Evolutionary conservation across 2,888 invertebrate species (phyloP), one percentile per base, ranked within the genome.

Genomic region (Temnothorax rugatulus): DNA sequence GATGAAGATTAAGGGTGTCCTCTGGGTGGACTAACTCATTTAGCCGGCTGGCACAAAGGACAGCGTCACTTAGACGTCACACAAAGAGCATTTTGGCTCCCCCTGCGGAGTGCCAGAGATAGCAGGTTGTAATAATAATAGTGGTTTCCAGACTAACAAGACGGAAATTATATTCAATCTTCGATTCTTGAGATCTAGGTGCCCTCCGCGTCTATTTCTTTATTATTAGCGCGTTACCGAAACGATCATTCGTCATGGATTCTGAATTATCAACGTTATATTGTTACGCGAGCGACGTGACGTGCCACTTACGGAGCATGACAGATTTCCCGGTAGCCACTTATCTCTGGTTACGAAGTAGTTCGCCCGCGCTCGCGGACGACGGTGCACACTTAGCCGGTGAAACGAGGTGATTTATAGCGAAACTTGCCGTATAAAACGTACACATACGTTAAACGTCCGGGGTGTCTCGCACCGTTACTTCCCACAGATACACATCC

Each of bases 381-480:
- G 69, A 68, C 83, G 71, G 71, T 54, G 82, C 82, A 83, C 68
- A 52, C 69, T 82, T 57, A 54, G 83, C 44, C 44, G 75, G 29
- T 86, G 87, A 89, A 89, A 86, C 87, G 75, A 77, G 85, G 86
- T 83, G 89, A 89, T 89, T 90, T 89, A 90, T 90, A 64, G 84
- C 66, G 73, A 83, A 89, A 89, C 90, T 89, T 90, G 89, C 57
- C 74, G 85, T 87, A 84, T 84, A 86, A 87, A 90, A 86, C 86
- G 50, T 77, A 71, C 83, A 84, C 90, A 84, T 82, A 89, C 84
- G 89, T 54, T 90, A 86, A 87, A 82, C 81, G 84, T 52, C 81
- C 47, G 61, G 76, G 81, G 64, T 59, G 84, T 84, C 83, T 90
- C 76, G 71, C 86, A 64, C 79, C 82, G 79, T 57, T 79, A 84